Evolutionary conservation across 1,140 invertebrate species (phyloP), one percentile per base, ranked within the genome.

Genomic region (Diorhabda sublineata): DNA sequence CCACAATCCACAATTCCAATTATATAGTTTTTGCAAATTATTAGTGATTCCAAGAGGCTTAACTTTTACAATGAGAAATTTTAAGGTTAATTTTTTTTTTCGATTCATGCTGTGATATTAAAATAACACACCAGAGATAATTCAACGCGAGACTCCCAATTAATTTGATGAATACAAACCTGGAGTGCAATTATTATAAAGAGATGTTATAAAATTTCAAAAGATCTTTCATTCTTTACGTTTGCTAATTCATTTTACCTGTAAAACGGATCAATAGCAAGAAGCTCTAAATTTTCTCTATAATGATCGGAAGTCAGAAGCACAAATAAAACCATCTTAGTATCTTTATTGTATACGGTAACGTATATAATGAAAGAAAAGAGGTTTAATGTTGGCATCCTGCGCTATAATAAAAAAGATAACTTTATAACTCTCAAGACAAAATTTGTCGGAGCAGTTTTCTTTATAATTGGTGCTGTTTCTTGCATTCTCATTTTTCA

Each of bases 301-400:
- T 60, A 60, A 60, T 60, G 58, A 26, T 60, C 58, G 58, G 58
- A 60, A 42, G 58, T 42, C 58, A 60, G 58, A 11, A 60, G 26
- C 42, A 60, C 58, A 60, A 60, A 60, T 60, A 60, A 60, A 60
- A 60, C 58, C 11, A 26, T 60, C 58, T 42, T n/a, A 11, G 42
- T 6, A 42, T 42, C 58, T 60, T 60, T 42, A 60, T 60, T n/a
- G 42, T 42, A 60, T 60, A 60, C 58, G 42, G 58, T 26, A 42
- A 60, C 58, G n/a, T 42, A 60, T 60, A 60, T 60, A 60, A 60
- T 60, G 58, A 60, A 42, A 60, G 58, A 60, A 60, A 60, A 60
- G 47, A 52, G 42, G 58, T 60, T 60, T 60, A 42, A 11, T 60
- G n/a, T 42, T 60, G 58, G 7, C 58, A 42, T 60, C 26, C 58